Percentiles rank a stretch among this genome's conserved stretches.
Conservation (phyloP, 2,888 invertebrate genomes). For the Melikaiella ostensackeni region DNA sequence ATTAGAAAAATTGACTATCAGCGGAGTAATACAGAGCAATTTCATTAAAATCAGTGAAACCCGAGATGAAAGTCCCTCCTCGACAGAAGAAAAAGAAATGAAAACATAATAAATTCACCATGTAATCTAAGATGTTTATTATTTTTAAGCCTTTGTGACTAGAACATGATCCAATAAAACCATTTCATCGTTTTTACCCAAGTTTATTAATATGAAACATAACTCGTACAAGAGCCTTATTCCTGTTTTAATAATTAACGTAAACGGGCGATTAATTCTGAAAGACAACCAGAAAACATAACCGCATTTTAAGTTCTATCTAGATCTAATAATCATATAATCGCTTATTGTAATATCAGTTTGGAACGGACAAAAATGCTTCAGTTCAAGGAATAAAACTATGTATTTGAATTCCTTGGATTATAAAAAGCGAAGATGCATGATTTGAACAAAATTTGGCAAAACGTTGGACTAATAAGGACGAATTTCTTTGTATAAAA, state of each 20-base stretch:
- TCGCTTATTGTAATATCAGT: slow-evolving; percentile 5
- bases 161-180: background rate
- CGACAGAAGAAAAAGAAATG: slow-evolving; percentile 1
- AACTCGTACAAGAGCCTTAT: slow-evolving; percentile 26
- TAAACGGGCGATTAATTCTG: slow-evolving; percentile 19
- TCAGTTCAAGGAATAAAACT: background rate
- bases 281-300: slow-evolving; percentile 18
- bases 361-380: slow-evolving; percentile 29
- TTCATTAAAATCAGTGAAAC: slow-evolving; percentile 77
- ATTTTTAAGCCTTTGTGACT: background rate
- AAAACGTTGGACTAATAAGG: background rate
- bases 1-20: slow-evolving; percentile 77
- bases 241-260: slow-evolving; percentile 15
- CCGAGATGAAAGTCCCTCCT: slow-evolving; percentile 61
- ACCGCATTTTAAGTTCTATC: background rate
- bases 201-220: slow-evolving; percentile 1
- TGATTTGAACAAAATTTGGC: background rate
- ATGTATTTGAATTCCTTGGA: background rate
- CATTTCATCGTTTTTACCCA: background rate
- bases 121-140: background rate
- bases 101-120: background rate
- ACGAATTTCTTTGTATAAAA: background rate
- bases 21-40: slow-evolving; percentile 72
- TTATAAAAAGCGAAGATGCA: background rate
- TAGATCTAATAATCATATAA: background rate